phyloP scores from a whole-genome alignment of 2,797 vertebrate genomes.

The Parauchenoglanis ngamensis region DNA sequence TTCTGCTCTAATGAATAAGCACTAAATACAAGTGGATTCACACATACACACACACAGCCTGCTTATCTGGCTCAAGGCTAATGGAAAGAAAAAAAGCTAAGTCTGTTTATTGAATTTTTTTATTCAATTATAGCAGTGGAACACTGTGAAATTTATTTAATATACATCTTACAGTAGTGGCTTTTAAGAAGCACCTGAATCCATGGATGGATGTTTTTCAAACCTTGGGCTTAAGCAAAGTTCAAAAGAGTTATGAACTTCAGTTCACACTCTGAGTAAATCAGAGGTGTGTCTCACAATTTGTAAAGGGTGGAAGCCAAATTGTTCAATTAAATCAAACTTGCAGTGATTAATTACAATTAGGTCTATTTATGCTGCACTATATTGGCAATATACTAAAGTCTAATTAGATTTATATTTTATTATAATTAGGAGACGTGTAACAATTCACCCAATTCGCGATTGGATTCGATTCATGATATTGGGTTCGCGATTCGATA shows the following conservation, averaged over 20 bases:
- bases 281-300: not conserved
- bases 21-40: conserved; percentile 40
- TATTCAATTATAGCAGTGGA: not conserved
- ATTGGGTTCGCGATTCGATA: too few species aligned
- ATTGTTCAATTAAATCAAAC: not conserved
- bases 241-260: not conserved
- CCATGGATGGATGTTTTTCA: not conserved
- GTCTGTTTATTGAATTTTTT: not conserved
- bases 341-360: not conserved
- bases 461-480: too few species aligned
- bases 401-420: not conserved
- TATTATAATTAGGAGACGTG: too few species aligned
- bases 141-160: not conserved
- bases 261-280: not conserved
- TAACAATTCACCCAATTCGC: too few species aligned
- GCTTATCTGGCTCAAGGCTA: not conserved
- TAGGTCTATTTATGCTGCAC: not conserved
- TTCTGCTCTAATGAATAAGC: conserved; percentile 52
- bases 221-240: not conserved
- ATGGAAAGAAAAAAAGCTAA: not conserved
- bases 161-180: not conserved
- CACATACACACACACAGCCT: conserved; percentile 7
- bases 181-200: not conserved
- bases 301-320: not conserved
- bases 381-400: not conserved